These are phyloP conservation scores for Opisthograptis luteolata DNA, from an alignment of 2,888 invertebrate genomes.

Conservation along the genomic window DNA sequence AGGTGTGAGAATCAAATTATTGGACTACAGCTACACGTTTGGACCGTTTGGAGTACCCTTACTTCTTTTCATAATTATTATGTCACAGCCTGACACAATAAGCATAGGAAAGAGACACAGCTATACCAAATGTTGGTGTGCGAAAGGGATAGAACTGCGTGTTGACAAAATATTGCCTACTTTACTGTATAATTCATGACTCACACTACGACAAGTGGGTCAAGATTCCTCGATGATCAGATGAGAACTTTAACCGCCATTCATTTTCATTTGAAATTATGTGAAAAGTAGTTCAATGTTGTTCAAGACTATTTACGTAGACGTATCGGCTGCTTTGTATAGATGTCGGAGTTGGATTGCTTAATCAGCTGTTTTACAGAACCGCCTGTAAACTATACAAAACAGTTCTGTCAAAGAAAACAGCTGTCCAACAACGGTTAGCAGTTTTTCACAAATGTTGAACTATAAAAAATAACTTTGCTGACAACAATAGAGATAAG, in stretches of 20 bases:
- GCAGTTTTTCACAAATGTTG: too few species aligned
- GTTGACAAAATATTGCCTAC: slow-evolving; percentile 24
- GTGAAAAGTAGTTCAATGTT: neutral
- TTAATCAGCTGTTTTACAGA: too few species aligned
- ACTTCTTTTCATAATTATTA: slow-evolving; percentile 20
- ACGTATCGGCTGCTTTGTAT: neutral
- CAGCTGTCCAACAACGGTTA: too few species aligned
- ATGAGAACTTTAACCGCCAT: slow-evolving; percentile 24
- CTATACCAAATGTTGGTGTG: neutral
- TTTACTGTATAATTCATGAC: slow-evolving; percentile 27
- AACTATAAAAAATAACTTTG: too few species aligned
- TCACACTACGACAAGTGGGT: slow-evolving; percentile 30
- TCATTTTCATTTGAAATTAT: slow-evolving; percentile 25
- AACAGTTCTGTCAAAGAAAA: too few species aligned
- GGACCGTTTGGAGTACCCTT: neutral
- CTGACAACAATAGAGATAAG: too few species aligned
- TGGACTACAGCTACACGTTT: neutral
- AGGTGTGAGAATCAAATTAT: neutral
- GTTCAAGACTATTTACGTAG: neutral
- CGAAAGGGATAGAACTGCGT: slow-evolving; percentile 14
- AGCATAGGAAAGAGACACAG: slow-evolving; percentile 17
- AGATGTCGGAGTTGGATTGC: too few species aligned
- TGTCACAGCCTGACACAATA: slow-evolving; percentile 24
- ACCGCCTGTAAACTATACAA: too few species aligned
- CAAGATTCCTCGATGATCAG: slow-evolving; percentile 31